Evolutionary conservation across 2,888 invertebrate genomes (phyloP).

Genomic region (Lepidochitona cinerea): DNA sequence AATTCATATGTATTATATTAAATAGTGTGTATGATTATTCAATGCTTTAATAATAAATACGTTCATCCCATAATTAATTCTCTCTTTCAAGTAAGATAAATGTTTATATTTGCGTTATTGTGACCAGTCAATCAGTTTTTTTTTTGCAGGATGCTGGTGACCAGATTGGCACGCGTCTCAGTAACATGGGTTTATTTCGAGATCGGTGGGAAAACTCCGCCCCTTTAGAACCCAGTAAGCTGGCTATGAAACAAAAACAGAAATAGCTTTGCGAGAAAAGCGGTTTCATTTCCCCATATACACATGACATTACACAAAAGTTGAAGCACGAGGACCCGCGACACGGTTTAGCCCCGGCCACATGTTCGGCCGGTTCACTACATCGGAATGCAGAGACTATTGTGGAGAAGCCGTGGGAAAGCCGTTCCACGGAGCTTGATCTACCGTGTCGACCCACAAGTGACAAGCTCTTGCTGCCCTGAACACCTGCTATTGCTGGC

Average conservation of each 20-base stretch:
- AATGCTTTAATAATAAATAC: not conserved
- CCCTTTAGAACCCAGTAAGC: not conserved
- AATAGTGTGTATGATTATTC: not conserved
- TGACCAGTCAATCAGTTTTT: not conserved
- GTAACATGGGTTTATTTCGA: not conserved
- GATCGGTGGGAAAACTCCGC: constrained; percentile 2
- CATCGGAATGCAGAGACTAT: not conserved
- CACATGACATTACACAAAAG: not conserved
- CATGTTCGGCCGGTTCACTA: not conserved
- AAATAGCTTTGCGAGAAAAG: not conserved
- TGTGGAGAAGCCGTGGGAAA: not conserved
- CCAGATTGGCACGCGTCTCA: not conserved
- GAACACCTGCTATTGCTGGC: constrained; percentile 1
- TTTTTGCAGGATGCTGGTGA: not conserved
- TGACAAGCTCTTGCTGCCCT: not conserved
- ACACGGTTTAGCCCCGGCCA: not conserved
- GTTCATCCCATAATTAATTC: not conserved
- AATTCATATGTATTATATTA: not conserved
- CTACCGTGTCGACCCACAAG: not conserved
- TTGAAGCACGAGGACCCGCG: not conserved
- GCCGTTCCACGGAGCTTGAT: not conserved
- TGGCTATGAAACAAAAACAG: not conserved
- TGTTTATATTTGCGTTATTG: not conserved
- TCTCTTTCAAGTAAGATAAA: no score
- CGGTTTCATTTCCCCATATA: not conserved